Percentiles rank a stretch among this genome's conserved stretches.
Evolutionary conservation across 2,113 vertebrate genomes (phyloP).

Genomic region (Ploceus nigricollis): DNA sequence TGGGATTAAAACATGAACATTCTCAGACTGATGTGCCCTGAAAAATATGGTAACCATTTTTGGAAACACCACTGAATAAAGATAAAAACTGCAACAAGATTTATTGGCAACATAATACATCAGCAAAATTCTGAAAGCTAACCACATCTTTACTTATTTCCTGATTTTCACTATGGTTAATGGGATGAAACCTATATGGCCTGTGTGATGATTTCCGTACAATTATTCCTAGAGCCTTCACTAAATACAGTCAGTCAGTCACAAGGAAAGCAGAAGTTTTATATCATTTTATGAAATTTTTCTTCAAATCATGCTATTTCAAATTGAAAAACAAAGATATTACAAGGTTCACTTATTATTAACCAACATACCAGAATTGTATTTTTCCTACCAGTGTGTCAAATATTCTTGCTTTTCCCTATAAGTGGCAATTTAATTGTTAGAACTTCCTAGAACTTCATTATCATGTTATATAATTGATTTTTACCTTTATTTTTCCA

Average conservation of each 20-base stretch:
- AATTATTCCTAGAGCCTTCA: neutral
- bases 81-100: neutral
- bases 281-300: neutral
- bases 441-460: neutral
- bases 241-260: neutral
- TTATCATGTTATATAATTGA: neutral
- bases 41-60: neutral
- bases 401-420: neutral
- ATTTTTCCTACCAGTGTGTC: neutral
- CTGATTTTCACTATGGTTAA: neutral
- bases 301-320: neutral
- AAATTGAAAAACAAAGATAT: neutral
- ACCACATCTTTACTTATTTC: neutral
- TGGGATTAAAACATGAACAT: neutral
- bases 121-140: neutral
- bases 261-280: neutral
- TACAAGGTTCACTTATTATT: neutral
- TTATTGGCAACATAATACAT: neutral
- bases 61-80: neutral
- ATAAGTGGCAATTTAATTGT: neutral
- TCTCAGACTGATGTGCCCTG: neutral
- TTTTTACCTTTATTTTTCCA: neutral
- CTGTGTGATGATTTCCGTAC: neutral
- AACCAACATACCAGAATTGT: neutral
- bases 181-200: fast-evolving